phyloP scores from a whole-genome alignment of 1,140 invertebrate genomes.

The Eurosta solidaginis region DNA sequence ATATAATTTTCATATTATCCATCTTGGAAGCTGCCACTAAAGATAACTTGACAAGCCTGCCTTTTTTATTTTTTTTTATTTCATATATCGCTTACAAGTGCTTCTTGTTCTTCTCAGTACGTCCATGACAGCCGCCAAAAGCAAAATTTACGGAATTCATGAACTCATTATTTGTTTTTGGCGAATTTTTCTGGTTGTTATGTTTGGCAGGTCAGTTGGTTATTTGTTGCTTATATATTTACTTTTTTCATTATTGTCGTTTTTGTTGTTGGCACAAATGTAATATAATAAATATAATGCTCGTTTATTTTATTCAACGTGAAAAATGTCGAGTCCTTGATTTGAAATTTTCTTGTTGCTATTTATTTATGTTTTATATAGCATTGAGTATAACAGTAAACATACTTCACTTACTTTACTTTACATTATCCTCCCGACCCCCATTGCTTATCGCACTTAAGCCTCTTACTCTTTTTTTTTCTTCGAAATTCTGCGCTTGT shows the following conservation, averaged over 20 bases:
- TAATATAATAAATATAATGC: not conserved
- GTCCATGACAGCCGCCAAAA: not conserved
- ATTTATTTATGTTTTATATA: not conserved
- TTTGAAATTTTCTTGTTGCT: not conserved
- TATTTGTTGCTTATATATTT: not conserved
- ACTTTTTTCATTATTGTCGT: not conserved
- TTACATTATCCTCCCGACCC: not conserved
- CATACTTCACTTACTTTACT: not conserved
- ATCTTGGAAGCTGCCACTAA: not conserved
- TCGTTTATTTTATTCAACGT: not conserved
- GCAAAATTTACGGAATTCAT: not conserved
- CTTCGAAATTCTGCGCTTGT: no score
- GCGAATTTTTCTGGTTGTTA: not conserved
- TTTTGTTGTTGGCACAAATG: not conserved
- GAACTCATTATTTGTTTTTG: slow-evolving; percentile 1
- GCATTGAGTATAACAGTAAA: not conserved
- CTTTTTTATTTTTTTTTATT: not conserved
- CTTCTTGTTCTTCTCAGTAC: not conserved
- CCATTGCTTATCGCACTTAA: not conserved
- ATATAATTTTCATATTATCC: not conserved
- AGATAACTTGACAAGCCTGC: not conserved
- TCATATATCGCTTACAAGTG: no score
- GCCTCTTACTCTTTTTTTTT: not conserved
- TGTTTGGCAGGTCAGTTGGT: not conserved
- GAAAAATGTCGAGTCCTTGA: not conserved